Evolutionary conservation across 2,113 vertebrate species (phyloP).

Genomic region (Dicentrarchus labrax): DNA sequence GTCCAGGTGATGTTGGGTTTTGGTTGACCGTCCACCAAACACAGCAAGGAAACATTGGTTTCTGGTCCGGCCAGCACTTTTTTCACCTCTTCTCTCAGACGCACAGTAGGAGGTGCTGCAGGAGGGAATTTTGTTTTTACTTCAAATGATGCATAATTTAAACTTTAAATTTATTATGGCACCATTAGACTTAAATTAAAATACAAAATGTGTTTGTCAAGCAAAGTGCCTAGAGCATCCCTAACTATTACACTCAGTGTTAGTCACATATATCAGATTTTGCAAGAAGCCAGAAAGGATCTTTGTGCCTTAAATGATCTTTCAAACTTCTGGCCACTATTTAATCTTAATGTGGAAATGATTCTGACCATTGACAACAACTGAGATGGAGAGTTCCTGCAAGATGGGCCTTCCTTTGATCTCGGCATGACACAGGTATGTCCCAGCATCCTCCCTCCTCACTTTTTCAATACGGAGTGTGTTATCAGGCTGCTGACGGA

Average conservation of each 20-base stretch:
- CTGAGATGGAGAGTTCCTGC: constrained; percentile 50
- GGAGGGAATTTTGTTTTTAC: not conserved
- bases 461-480: constrained; percentile 70
- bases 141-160: not conserved
- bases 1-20: constrained; percentile 81
- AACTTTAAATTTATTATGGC: not conserved
- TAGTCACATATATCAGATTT: not conserved
- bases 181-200: not conserved
- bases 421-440: constrained; percentile 73
- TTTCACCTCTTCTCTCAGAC: constrained; percentile 53
- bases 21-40: constrained; percentile 79
- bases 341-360: not conserved
- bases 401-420: constrained; percentile 67
- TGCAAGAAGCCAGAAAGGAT: not conserved
- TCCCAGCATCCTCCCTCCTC: constrained; percentile 74
- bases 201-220: not conserved
- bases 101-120: constrained; percentile 76
- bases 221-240: not conserved
- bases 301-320: not conserved
- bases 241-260: not conserved
- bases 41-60: constrained; percentile 75
- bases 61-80: constrained; percentile 78
- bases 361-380: constrained; percentile 81
- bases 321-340: not conserved
- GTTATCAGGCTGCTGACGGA: constrained; percentile 50